Conservation (phyloP, 2,113 vertebrate genomes). For the Aramus guarauna region DNA sequence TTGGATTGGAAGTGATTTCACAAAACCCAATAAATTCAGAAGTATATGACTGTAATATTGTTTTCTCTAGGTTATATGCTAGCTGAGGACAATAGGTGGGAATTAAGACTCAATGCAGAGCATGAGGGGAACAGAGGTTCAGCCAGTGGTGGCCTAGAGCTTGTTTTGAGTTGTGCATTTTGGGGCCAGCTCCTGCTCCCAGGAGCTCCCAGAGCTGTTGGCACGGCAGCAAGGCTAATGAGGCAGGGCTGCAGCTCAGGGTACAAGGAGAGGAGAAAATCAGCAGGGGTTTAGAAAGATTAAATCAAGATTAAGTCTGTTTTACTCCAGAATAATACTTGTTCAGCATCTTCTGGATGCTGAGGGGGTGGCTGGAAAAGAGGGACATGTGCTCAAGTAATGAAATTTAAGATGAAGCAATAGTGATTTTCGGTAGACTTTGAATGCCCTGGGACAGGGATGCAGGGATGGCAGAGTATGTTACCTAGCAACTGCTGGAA, state of each 20-base stretch:
- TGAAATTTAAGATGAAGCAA: background rate
- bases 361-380: background rate
- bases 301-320: background rate
- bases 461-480: background rate
- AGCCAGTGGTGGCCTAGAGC: background rate
- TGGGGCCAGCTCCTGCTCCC: background rate
- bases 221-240: background rate
- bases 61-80: background rate
- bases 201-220: background rate
- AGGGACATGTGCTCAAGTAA: background rate
- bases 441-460: background rate
- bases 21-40: background rate
- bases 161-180: background rate
- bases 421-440: background rate
- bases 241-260: background rate
- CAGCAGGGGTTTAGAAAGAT: background rate
- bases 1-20: background rate
- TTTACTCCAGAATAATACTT: background rate
- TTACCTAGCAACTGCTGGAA: slow-evolving; percentile 47
- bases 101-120: background rate
- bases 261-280: background rate
- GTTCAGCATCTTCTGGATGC: background rate
- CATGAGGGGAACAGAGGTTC: background rate
- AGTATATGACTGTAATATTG: background rate
- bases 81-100: background rate